Conservation (phyloP, 2,888 invertebrate genomes). For the Phyto melanocephala region DNA sequence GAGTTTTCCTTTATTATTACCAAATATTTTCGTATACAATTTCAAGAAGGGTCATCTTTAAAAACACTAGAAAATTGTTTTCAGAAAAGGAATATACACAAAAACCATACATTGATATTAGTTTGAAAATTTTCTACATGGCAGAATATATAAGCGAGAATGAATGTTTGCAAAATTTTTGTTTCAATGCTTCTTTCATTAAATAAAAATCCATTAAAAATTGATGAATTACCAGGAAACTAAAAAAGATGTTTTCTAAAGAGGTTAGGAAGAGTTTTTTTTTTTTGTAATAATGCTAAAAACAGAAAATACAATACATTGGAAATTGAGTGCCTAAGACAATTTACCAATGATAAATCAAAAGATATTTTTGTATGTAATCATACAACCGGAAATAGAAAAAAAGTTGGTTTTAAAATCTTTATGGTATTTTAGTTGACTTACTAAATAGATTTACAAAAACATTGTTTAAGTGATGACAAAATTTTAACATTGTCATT, state of each 20-base stretch:
- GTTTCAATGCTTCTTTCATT: conserved; percentile 46
- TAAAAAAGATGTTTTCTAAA: not conserved
- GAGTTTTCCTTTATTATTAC: too few relatives aligned
- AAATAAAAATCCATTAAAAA: conserved; percentile 47
- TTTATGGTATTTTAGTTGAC: not conserved
- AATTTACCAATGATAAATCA: not conserved
- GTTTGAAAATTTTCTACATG: not conserved
- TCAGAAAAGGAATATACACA: too few relatives aligned
- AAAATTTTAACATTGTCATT: too few relatives aligned
- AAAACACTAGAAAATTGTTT: too few relatives aligned
- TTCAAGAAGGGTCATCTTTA: too few relatives aligned
- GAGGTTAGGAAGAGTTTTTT: conserved; percentile 4
- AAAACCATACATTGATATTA: conserved; percentile 17
- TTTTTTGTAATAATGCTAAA: not conserved
- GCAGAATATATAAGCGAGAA: not conserved
- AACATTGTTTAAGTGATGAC: not conserved
- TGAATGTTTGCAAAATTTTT: not conserved
- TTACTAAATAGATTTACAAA: not conserved
- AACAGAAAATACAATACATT: not conserved
- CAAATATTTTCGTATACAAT: too few relatives aligned
- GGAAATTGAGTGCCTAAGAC: not conserved
- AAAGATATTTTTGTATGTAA: not conserved
- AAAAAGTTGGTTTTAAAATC: not conserved
- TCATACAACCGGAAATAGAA: not conserved
- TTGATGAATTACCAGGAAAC: conserved; percentile 21